Evolutionary conservation across 1,140 invertebrate genomes (phyloP), one percentile per base, ranked within the genome.

Genomic region (Sarcophaga bullata): DNA sequence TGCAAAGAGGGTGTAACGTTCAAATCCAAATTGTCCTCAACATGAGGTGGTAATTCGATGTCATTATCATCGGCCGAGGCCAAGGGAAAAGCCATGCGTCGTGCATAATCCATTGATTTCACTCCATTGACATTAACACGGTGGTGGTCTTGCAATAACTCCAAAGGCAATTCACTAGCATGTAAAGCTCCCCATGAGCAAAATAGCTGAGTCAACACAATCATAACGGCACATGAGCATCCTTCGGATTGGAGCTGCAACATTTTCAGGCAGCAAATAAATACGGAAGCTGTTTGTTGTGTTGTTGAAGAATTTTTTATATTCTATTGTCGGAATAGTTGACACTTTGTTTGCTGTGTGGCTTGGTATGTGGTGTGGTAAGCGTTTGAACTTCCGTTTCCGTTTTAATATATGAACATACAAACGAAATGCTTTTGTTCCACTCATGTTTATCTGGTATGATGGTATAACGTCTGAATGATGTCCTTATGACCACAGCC

Each of bases 131-230:
- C 62, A 68, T 19, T 19, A 37, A 37, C 25, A 37, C 25, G 25
- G 4, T 37, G 25, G 7, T 19, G 19, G 17, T 78, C 75, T 5
- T 78, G 75, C 48, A 78, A 19, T 48, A 78, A 6, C 8, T 78
- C 75, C 75, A 78, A 50, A 11, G 75, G 75, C 48, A 78, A 19
- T 25, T 78, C 75, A 17, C 19, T 10, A 46, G 48, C 75, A 78
- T 52, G 50, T 19, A 50, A 52, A 6, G n/a, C 15, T 5, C 75
- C 19, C 50, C 50, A 78, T 78, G 48, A 19, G 19, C 8, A 19
- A 48, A 78, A 50, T 25, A 78, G 50, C n/a, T 78, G 75, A 17
- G 50, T 49, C 75, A 78, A 52, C 50, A 78, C 48, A 78, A 50
- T 50, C 8, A 49, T 11, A n/a, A 49, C 4, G 9, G 49, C n/a